Base-by-base conservation (phyloP, 2,797 vertebrate genomes). In the Gila robusta region DNA sequence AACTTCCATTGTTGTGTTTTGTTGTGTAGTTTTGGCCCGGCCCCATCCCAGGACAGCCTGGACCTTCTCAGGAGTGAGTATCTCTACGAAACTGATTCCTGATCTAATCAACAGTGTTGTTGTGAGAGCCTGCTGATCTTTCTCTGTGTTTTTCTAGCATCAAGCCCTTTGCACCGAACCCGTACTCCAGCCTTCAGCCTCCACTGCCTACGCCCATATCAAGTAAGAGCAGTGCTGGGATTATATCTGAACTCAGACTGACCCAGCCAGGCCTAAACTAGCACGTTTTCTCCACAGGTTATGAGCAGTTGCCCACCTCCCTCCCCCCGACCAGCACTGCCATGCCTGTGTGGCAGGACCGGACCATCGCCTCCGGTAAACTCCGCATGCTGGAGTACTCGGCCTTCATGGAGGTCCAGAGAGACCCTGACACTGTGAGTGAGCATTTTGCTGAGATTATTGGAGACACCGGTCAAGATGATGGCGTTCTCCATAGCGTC, bases 61-160 rank as follows among this genome's bases (percentile, higher is more conserved):
- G 97, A 94, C 97, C 97, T 91, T 98, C 98, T 97, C 98, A 98
- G 97, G 98, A 99, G 98, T 99, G 93, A 97, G 98, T 97, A 92
- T 73, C 56, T 78, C 83, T 1, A 32, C 1, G 5, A 54, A 49
- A 54, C 5, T 17, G 64, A 49, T 39, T 47, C 44, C 52, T 62
- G 35, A 59, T 71, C 21, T 32, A 10, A 32, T 8, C 17, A 19
- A 17, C 66, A 79, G 23, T 74, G 21, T 54, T 39, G 49, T 9
- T 44, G 49, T 76, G 19, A 82, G 62, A 59, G 6, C 47, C 19
- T 44, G 28, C 52, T 84, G 17, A 81, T 23, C 39, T 21, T 72
- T 52, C 47, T 76, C 28, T 87, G 8, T 90, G 91, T n/a, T 85
- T 90, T 89, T 93, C 32, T 94, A 99, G 98, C 95, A 97, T 99